phyloP scores from a whole-genome alignment of 2,797 vertebrate species.

The Trematomus bernacchii region DNA sequence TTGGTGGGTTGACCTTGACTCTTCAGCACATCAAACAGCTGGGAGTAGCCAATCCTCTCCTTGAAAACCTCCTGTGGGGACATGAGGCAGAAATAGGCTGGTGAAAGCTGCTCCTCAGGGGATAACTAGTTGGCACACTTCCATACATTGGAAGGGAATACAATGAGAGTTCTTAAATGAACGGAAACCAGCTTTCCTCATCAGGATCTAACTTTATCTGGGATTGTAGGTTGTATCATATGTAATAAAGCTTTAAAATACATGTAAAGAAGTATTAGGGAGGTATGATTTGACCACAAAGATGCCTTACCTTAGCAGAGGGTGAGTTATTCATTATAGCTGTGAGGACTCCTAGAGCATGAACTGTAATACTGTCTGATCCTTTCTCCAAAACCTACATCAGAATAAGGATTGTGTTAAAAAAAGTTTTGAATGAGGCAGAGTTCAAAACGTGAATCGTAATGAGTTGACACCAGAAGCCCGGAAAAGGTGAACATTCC shows the following conservation, averaged over 20 bases:
- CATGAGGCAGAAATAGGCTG: conserved; percentile 71
- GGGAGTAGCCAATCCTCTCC: conserved; percentile 95
- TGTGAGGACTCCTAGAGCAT: conserved; percentile 93
- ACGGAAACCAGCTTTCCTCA: conserved; percentile 37
- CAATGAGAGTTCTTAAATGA: conserved; percentile 40
- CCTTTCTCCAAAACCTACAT: conserved; percentile 86
- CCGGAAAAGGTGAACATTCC: not conserved
- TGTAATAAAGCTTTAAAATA: not conserved
- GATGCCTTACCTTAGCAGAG: conserved; percentile 91
- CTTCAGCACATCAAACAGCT: conserved; percentile 94
- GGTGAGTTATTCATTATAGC: conserved; percentile 96
- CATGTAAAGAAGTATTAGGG: not conserved
- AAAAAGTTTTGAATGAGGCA: not conserved
- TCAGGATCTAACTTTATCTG: conserved; percentile 1
- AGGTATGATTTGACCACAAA: not conserved
- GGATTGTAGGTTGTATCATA: not conserved
- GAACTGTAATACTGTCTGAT: conserved; percentile 92
- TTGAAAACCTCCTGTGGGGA: conserved; percentile 95
- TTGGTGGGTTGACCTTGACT: conserved; percentile 94
- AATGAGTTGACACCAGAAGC: not conserved
- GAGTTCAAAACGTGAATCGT: conserved; percentile 3
- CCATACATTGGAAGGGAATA: conserved; percentile 45
- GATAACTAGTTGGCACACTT: conserved; percentile 70
- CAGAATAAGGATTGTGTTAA: conserved; percentile 36
- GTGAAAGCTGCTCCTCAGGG: conserved; percentile 53